Percentiles rank a stretch among this genome's conserved stretches.
phyloP scores from a whole-genome alignment of 2,797 vertebrate species.

The Mareca strepera region DNA sequence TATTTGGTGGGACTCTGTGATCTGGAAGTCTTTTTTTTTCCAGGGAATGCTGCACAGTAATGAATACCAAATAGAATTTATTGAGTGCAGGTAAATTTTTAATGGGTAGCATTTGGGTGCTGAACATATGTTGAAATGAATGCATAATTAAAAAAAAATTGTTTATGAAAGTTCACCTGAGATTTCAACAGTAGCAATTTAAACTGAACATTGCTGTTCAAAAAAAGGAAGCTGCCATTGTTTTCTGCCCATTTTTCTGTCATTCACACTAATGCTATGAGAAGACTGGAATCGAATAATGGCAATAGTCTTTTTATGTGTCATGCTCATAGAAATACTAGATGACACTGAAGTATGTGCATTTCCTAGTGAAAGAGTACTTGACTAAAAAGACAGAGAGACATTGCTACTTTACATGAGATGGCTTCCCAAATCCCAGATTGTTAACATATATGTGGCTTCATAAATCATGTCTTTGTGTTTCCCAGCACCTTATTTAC shows the following conservation, averaged over 20 bases:
- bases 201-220: constrained; percentile 5
- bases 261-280: neutral
- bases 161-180: constrained; percentile 59
- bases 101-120: constrained; percentile 50
- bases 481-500: neutral
- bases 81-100: constrained; percentile 62
- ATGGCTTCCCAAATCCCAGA: neutral
- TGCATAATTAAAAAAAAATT: constrained; percentile 61
- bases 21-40: constrained; percentile 13
- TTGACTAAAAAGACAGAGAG: neutral
- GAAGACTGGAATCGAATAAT: neutral
- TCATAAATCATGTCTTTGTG: neutral
- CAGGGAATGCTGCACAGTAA: neutral
- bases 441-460: neutral
- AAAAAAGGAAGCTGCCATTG: neutral
- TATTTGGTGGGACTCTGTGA: neutral
- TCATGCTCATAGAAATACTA: neutral
- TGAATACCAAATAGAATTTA: constrained; percentile 55
- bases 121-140: constrained; percentile 64
- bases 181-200: constrained; percentile 32
- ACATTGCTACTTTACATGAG: neutral
- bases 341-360: neutral
- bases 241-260: neutral
- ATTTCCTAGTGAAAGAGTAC: neutral
- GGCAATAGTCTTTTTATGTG: neutral